A percentile compares a stretch with the other conserved stretches of the same genome.
Conservation (phyloP, 2,888 invertebrate genomes). For the Torymus auratus region DNA sequence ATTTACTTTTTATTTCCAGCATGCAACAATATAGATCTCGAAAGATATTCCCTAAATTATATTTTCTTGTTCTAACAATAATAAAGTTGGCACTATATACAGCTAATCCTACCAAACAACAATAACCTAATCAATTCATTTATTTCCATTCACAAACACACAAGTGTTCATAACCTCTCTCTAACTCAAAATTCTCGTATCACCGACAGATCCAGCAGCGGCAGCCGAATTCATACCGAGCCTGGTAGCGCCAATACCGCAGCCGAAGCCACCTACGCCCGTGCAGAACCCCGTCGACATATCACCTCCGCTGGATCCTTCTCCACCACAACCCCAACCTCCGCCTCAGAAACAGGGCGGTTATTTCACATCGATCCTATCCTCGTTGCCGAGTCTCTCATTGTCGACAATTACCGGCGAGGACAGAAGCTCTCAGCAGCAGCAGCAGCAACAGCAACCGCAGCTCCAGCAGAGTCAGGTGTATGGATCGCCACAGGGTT, state of each 20-base stretch:
- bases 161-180: too few species aligned
- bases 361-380: constrained; percentile 72
- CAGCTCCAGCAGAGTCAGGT: constrained; percentile 1
- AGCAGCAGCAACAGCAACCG: constrained; percentile 12
- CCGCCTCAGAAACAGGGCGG: constrained; percentile 64
- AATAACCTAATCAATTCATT: too few species aligned
- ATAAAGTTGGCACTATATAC: too few species aligned
- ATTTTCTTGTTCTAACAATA: too few species aligned
- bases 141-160: too few species aligned
- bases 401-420: constrained; percentile 69
- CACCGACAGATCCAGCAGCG: constrained; percentile 28
- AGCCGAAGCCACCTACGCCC: neutral
- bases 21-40: too few species aligned
- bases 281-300: neutral
- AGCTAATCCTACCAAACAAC: too few species aligned
- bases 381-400: constrained; percentile 72
- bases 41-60: too few species aligned
- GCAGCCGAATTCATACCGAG: constrained; percentile 62
- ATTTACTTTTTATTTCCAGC: too few species aligned
- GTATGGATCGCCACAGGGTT: constrained; percentile 18
- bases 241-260: too few species aligned
- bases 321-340: constrained; percentile 53
- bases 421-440: constrained; percentile 22
- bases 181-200: too few species aligned
- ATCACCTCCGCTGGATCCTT: neutral